Conservation (phyloP, 2,797 vertebrate species). For the Sebastes diaconus region DNA sequence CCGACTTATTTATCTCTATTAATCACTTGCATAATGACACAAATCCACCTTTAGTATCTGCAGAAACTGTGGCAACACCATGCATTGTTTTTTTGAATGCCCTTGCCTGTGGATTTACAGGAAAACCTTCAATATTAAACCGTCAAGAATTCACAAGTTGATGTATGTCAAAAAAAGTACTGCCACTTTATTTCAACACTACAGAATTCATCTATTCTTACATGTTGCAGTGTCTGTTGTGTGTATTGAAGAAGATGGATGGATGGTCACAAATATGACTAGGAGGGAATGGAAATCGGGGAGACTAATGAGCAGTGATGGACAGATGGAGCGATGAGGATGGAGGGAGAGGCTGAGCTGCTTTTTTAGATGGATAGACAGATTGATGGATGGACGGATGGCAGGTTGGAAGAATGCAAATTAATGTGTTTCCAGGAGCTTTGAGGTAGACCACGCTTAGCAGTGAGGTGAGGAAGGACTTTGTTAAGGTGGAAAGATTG, state of each 20-base stretch:
- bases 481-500: conserved; percentile 19
- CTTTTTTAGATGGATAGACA: conserved; percentile 51
- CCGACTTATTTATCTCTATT: conserved; percentile 7
- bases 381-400: conserved; percentile 36
- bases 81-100: not conserved
- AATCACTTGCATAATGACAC: not conserved
- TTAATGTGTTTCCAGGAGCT: conserved; percentile 25
- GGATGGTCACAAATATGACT: conserved; percentile 55
- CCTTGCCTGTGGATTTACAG: not conserved
- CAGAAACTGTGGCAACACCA: not conserved
- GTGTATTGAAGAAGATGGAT: conserved; percentile 63
- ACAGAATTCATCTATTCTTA: conserved; percentile 42
- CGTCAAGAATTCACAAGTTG: not conserved
- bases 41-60: not conserved
- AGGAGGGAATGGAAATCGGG: conserved; percentile 48
- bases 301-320: conserved; percentile 69
- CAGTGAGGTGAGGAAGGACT: conserved; percentile 29
- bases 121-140: not conserved
- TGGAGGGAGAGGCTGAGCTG: conserved; percentile 39
- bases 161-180: conserved; percentile 16
- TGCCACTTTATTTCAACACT: not conserved
- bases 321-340: conserved; percentile 61
- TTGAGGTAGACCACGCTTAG: conserved; percentile 14
- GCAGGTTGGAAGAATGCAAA: conserved; percentile 54
- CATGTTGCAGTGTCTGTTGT: conserved; percentile 42